Evolutionary conservation across 2,888 invertebrate genomes (phyloP), one percentile per base, ranked within the genome.

Genomic region (Caenorhabditis becei): DNA sequence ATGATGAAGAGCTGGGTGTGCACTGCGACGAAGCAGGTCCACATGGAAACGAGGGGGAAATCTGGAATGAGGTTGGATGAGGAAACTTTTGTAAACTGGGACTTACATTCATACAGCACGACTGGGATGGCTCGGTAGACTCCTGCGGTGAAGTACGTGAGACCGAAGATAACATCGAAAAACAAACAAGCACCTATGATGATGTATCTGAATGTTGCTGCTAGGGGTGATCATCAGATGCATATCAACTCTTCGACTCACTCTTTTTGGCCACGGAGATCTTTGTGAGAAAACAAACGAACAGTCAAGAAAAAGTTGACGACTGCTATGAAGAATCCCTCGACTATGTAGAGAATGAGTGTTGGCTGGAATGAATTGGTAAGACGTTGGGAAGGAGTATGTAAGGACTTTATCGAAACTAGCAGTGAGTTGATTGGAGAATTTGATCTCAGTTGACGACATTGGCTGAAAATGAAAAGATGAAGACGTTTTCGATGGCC

Each of bases 151-250:
- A 82, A 67, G 35, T 82, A 82, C 23, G 82, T 80, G 23, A 80
- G 24, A n/a, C 82, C 82, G 69, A 82, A 82, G 23, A 82, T 26
- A 8, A 72, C 53, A 23, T 82, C 82, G 53, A 82, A 82, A 24
- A 79, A 23, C 14, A 82, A n/a, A 47, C 79, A 82, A 18, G 75
- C 62, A 35, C 63, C 75, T 59, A 80, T 74, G 7, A 75, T 53
- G 8, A 80, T 61, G 28, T 67, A 75, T 67, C 79, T 79, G 61
- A 49, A 63, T 23, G 51, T 18, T 18, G 14, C 41, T 11, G 14
- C 32, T 10, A 10, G 10, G 10, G 32, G 10, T 32, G 32, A 32
- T 32, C 32, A 32, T 10, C 7, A 11, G 11, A n/a, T 35, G 23
- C 41, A 16, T 24, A 23, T 28, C 7, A 11, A 7, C 41, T 7